phyloP scores from a whole-genome alignment of 2,888 invertebrate species.

The Tortrix viridana region DNA sequence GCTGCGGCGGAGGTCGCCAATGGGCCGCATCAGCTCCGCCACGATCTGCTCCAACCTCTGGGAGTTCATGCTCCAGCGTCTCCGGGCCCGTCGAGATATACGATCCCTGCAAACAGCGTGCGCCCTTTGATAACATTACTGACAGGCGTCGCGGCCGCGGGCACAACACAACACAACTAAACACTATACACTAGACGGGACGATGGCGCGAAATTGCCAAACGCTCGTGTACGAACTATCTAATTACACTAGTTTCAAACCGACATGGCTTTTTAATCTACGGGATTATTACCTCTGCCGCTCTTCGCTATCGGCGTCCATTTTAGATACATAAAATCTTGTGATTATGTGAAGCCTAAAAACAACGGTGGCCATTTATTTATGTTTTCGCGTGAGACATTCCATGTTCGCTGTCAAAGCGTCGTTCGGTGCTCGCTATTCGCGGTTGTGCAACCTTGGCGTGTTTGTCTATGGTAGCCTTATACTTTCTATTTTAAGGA shows the following conservation, averaged over 20 bases:
- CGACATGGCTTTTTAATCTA: slow-evolving; percentile 20
- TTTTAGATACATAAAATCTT: slow-evolving; percentile 74
- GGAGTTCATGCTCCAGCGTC: slow-evolving; percentile 78
- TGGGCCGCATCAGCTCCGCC: slow-evolving; percentile 76
- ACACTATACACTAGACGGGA: slow-evolving; percentile 40
- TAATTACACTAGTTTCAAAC: slow-evolving; percentile 45
- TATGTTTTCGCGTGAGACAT: slow-evolving; percentile 75
- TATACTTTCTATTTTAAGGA: neutral
- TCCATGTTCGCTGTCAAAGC: slow-evolving; percentile 66
- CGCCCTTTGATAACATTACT: slow-evolving; percentile 71
- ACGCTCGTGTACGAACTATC: slow-evolving; percentile 60
- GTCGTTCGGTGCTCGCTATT: slow-evolving; percentile 53
- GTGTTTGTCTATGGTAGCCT: slow-evolving; percentile 22
- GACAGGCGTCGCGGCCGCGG: slow-evolving; percentile 52
- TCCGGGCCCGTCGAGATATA: slow-evolving; percentile 59
- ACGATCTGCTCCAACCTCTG: slow-evolving; percentile 74
- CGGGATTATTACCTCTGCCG: slow-evolving; percentile 60
- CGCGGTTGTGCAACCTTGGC: slow-evolving; percentile 45
- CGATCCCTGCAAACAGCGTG: slow-evolving; percentile 69
- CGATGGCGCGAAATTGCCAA: slow-evolving; percentile 80
- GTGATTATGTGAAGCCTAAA: slow-evolving; percentile 76
- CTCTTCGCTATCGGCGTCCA: slow-evolving; percentile 72
- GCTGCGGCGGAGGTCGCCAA: slow-evolving; percentile 69
- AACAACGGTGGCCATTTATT: slow-evolving; percentile 83
- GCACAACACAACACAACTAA: slow-evolving; percentile 53